Conservation (phyloP, 37 sponge, comb jelly and placozoan genomes). For the Aplysina aerophoba region DNA sequence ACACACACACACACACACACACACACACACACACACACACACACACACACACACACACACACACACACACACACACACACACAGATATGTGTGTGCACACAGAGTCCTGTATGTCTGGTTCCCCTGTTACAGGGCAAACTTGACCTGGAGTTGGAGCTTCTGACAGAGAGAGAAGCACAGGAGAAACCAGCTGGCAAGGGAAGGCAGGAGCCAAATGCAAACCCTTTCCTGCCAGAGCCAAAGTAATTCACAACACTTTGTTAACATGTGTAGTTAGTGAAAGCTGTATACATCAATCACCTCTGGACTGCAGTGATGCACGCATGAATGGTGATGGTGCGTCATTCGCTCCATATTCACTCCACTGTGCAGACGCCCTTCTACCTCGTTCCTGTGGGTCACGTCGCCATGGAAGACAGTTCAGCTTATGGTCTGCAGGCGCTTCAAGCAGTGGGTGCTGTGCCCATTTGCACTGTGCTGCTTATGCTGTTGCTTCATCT, state of each 20-base stretch:
- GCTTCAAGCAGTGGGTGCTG: conserved; percentile 40
- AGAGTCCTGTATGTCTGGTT: too few relatives aligned
- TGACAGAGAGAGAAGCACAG: conserved; percentile 54
- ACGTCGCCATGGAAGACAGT: conserved; percentile 52
- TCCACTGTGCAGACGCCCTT: conserved; percentile 40
- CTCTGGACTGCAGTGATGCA: not conserved
- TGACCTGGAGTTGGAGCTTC: conserved; percentile 60
- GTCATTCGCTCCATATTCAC: not conserved
- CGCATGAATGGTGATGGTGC: not conserved
- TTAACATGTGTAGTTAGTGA: not conserved
- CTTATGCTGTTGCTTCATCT: too few relatives aligned
- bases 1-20: not conserved
- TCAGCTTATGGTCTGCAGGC: conserved; percentile 43
- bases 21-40: too few relatives aligned
- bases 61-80: not conserved
- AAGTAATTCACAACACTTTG: conserved; percentile 46
- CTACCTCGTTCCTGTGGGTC: conserved; percentile 69
- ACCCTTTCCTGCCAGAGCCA: conserved; percentile 56
- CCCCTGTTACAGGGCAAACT: conserved; percentile 53
- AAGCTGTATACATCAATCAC: not conserved
- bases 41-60: not conserved
- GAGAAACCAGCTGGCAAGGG: conserved; percentile 64
- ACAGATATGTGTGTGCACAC: not conserved
- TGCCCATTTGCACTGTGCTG: not conserved
- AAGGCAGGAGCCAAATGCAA: conserved; percentile 59